A percentile compares a stretch with the other conserved stretches of the same genome.
Conservation (phyloP, 2,113 vertebrate species). For the Ammospiza nelsoni region DNA sequence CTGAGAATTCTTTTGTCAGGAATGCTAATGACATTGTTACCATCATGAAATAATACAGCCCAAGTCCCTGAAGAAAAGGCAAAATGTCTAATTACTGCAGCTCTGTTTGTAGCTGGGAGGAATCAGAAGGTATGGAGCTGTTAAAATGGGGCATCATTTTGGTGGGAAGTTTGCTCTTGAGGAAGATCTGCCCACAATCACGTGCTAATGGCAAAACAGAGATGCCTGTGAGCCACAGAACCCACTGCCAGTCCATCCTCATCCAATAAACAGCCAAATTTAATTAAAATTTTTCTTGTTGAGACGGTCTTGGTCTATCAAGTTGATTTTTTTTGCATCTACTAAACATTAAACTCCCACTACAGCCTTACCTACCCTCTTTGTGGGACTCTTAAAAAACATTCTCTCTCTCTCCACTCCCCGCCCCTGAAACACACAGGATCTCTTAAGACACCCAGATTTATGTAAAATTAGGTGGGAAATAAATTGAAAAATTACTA, state of each 20-base stretch:
- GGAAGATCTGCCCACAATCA: neutral
- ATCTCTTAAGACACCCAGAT: neutral
- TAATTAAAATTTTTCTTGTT: neutral
- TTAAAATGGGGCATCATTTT: neutral
- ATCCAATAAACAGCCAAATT: neutral
- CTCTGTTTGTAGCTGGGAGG: neutral
- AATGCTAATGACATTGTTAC: neutral
- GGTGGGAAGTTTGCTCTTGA: neutral
- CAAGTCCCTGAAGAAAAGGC: neutral
- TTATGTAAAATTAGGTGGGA: neutral
- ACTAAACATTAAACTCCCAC: neutral
- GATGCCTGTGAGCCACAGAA: neutral
- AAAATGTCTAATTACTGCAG: neutral
- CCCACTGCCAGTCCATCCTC: neutral
- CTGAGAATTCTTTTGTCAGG: neutral
- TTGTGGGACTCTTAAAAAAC: neutral
- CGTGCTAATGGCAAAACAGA: neutral
- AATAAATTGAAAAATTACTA: neutral
- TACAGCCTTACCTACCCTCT: no score
- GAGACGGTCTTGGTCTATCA: neutral
- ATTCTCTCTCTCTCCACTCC: neutral
- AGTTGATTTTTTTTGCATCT: neutral
- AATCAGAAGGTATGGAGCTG: neutral
- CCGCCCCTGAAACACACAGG: neutral
- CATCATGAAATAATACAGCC: neutral